Percentiles rank a stretch among this genome's conserved stretches.
phyloP scores from a whole-genome alignment of 37 sponge, comb jelly and placozoan species.

The Mnemiopsis leidyi region DNA sequence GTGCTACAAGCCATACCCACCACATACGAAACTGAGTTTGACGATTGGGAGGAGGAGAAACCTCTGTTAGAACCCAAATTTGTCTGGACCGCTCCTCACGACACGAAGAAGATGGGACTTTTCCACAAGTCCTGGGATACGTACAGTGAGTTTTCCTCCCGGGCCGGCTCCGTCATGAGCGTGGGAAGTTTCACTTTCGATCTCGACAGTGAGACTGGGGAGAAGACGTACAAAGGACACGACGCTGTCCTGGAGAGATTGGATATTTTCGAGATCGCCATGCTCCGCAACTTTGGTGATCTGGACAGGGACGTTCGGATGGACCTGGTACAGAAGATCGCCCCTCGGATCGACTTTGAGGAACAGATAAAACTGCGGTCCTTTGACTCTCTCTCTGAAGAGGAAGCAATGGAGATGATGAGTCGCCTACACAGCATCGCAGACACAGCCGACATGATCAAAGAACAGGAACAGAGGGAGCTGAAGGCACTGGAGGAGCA shows the following conservation, averaged over 20 bases:
- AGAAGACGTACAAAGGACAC: constrained; percentile 17
- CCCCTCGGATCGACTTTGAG: constrained; percentile 17
- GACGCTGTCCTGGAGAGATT: constrained; percentile 7
- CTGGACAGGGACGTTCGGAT: neutral
- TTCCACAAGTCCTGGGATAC: constrained; percentile 61
- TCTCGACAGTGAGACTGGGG: neutral
- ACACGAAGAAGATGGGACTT: constrained; percentile 33
- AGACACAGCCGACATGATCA: neutral
- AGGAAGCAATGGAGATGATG: constrained; percentile 27
- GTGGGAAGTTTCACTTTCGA: constrained; percentile 30
- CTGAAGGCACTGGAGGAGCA: constrained; percentile 26
- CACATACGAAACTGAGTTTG: constrained; percentile 46
- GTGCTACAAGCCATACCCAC: constrained; percentile 48
- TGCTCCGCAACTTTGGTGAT: constrained; percentile 20
- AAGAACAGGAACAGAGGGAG: constrained; percentile 14
- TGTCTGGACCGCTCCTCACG: constrained; percentile 35
- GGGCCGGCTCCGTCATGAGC: constrained; percentile 37
- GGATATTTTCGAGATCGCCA: constrained; percentile 38
- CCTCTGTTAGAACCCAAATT: constrained; percentile 26
- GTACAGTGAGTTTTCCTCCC: constrained; percentile 47
- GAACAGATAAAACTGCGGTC: constrained; percentile 23
- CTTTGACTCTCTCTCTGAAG: constrained; percentile 21
- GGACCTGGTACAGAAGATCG: neutral
- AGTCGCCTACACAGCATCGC: neutral
- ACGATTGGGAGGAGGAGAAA: constrained; percentile 52